Base-by-base conservation (phyloP, 53 echinoderm and acorn worm genomes). In the Luidia sarsii region DNA sequence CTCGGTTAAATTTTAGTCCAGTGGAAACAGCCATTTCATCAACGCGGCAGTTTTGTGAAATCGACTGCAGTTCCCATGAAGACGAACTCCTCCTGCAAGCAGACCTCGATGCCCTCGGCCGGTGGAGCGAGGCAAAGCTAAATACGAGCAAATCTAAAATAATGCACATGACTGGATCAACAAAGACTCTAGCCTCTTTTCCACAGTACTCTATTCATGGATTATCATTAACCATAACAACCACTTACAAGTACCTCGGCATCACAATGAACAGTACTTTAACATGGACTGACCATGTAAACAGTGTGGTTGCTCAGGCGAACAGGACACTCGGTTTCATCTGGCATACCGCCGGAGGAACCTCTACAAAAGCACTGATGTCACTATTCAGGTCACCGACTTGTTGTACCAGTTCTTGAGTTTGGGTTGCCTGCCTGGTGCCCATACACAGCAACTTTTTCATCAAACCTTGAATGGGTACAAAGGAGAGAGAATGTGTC, bases 381-480 rank as follows among this genome's bases (percentile, higher is more conserved):
- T 35, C 64, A 63, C 34, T 63, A 22, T 63, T 15, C 64, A 31
- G 64, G n/a, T 7, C 64, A 31, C 64, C n/a, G n/a, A n/a, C n/a
- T 63, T 8, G 64, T 63, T n/a, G 8, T 63, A n/a, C 64, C 33
- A n/a, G 31, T 54, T 5, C 20, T 54, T 11, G 10, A 63, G 64
- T 63, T 32, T 33, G 64, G 64, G 34, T 33, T 32, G 64, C 64
- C 64, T 30, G 64, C 64, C 64, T 63, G 64, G 64, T 15, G 64
- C 34, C 64, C 64, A 63, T 63, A 63, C 32, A 63, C 64, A 63
- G 31, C 64, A 29, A 63, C 64, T 4, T 18, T 35, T 20, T 20
- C 59, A 2, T 31, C 64, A n/a, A 63, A 63, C 11, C 11, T 29
- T 18, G 29, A 63, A 28, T 33, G n/a, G 18, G 63, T 63, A 0